These are phyloP conservation scores for Pachliopta kotzebuea DNA, from an alignment of 2,888 invertebrate genomes.

Conservation along the genomic window DNA sequence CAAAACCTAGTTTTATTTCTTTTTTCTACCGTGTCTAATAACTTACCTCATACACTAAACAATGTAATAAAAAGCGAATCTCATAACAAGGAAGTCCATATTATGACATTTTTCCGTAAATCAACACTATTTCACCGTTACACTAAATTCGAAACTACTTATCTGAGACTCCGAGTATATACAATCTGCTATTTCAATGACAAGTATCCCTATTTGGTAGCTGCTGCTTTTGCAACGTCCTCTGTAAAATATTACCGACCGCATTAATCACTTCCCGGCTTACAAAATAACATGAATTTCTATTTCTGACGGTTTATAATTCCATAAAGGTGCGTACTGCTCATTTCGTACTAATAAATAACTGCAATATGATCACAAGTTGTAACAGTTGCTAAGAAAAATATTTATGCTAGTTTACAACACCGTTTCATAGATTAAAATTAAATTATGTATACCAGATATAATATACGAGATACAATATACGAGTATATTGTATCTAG, in stretches of 20 bases:
- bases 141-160: slow-evolving; percentile 3
- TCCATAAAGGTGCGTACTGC: not conserved
- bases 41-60: slow-evolving; percentile 13
- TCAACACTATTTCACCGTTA: slow-evolving; percentile 1
- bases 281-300: slow-evolving; percentile 31
- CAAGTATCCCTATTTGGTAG: slow-evolving; percentile 1
- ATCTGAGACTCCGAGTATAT: not conserved
- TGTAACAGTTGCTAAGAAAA: too few relatives aligned
- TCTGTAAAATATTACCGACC: slow-evolving; percentile 33
- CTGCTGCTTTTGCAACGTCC: slow-evolving; percentile 34
- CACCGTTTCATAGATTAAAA: too few relatives aligned
- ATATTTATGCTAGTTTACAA: too few relatives aligned
- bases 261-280: slow-evolving; percentile 36
- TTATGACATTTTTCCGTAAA: not conserved
- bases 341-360: not conserved
- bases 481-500: too few relatives aligned
- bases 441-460: too few relatives aligned
- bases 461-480: too few relatives aligned
- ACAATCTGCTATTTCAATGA: slow-evolving; percentile 6
- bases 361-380: not conserved
- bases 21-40: slow-evolving; percentile 6
- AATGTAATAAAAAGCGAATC: too few relatives aligned
- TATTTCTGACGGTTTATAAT: slow-evolving; percentile 12
- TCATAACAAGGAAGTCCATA: too few relatives aligned
- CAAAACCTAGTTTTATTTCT: not conserved